These are phyloP conservation scores for Desoria tigrina DNA, from an alignment of 2,888 invertebrate species.

Conservation along the genomic window DNA sequence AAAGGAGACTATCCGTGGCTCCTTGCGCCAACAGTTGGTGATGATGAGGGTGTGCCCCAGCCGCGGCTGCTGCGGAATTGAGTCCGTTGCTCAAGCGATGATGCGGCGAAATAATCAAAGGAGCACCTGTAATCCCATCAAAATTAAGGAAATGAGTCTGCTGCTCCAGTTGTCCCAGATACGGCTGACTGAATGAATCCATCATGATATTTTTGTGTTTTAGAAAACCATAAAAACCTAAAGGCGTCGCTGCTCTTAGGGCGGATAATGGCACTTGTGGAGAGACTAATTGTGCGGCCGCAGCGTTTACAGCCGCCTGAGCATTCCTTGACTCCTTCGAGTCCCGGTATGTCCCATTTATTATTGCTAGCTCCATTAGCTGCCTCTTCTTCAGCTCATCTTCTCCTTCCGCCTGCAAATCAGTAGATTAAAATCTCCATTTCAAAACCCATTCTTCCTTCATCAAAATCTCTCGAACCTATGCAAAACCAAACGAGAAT, in stretches of 20 bases:
- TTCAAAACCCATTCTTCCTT: too few relatives aligned
- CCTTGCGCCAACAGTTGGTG: conserved; percentile 67
- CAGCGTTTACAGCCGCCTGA: conserved; percentile 45
- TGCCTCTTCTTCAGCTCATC: conserved; percentile 99
- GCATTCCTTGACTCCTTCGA: conserved; percentile 62
- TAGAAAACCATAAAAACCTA: conserved; percentile 54
- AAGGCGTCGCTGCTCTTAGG: conserved; percentile 53
- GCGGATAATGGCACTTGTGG: conserved; percentile 54
- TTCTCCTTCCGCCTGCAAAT: conserved; percentile 96
- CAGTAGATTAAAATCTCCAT: neutral
- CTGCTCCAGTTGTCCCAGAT: conserved; percentile 42
- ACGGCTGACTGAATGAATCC: conserved; percentile 49
- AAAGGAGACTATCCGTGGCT: conserved; percentile 78
- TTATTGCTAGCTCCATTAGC: conserved; percentile 99
- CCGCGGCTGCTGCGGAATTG: conserved; percentile 60
- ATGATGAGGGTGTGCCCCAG: conserved; percentile 63
- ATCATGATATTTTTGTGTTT: conserved; percentile 51
- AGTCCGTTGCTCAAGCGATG: conserved; percentile 55
- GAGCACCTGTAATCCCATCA: conserved; percentile 67
- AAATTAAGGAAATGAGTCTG: conserved; percentile 50
- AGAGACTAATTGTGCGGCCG: conserved; percentile 52
- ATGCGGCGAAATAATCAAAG: conserved; percentile 82
- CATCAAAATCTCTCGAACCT: too few relatives aligned
- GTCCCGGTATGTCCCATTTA: conserved; percentile 99
- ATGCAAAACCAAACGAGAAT: too few relatives aligned